Evolutionary conservation across 2,888 invertebrate genomes (phyloP), one percentile per base, ranked within the genome.

Genomic region (Homarus gammarus): DNA sequence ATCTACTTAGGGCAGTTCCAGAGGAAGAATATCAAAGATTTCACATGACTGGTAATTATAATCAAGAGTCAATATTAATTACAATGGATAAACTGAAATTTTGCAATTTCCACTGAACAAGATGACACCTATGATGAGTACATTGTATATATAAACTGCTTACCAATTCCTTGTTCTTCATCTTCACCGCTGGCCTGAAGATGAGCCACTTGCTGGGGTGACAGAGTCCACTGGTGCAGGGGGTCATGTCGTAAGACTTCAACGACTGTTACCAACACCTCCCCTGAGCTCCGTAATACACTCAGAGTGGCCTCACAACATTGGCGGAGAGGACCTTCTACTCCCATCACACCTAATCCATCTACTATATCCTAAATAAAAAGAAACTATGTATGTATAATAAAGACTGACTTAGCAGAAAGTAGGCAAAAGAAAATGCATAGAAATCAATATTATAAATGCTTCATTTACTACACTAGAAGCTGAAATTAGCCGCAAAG

Each of bases 211-310:
- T 96, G 95, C 10, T 95, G 95, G 1, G 96, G 95, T 0, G 96
- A 95, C 75, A 97, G 95, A 1, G 96, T 96, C 99, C 99, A 99
- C n/a, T 96, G 96, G 93, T 98, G 98, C 82, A 99, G 95, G 0
- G 99, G 99, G 95, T 99, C 99, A 93, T 98, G 98, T 0, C 99
- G 95, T 44, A 99, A 94, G 15, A 99, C 98, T 93, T 98, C 97
- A 77, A 99, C 95, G 92, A 99, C 97, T 0, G 99, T 98, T 84
- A 97, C 94, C 92, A 99, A 95, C 0, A 97, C 97, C 93, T 97
- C 97, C 90, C 96, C 95, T 93, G 97, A 97, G 91, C 96, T 95
- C 22, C 97, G 95, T 92, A 99, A 94, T 33, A 98, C 96, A 90
- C 96, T 95, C 96, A 99, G 96, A 0, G 97, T 98, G 93, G 97